These are phyloP conservation scores for Crax fasciolata DNA, from an alignment of 2,797 vertebrate genomes.

Conservation along the genomic window DNA sequence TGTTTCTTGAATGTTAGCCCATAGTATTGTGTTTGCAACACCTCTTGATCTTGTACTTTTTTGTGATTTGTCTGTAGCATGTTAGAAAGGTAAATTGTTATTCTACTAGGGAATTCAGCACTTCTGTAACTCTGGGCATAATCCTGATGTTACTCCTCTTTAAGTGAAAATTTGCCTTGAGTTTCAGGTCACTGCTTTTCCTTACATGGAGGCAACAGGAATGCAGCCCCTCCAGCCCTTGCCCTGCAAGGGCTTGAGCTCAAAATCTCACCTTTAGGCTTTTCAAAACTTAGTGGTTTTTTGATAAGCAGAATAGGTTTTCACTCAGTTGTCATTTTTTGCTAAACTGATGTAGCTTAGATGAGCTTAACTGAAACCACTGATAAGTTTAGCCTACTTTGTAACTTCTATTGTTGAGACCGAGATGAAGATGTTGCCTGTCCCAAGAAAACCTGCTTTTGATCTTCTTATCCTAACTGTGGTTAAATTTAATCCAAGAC, in stretches of 20 bases:
- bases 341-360: background rate
- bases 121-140: background rate
- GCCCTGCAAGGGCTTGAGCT: background rate
- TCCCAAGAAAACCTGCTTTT: background rate
- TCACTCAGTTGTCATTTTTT: background rate
- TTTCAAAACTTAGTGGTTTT: background rate
- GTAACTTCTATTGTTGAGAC: background rate
- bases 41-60: background rate
- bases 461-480: background rate
- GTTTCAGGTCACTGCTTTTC: constrained; percentile 60
- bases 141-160: background rate
- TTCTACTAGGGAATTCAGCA: constrained; percentile 5
- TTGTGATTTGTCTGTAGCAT: background rate
- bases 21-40: background rate
- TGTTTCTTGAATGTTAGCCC: background rate
- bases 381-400: background rate
- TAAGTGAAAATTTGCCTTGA: constrained; percentile 27
- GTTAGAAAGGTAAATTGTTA: background rate
- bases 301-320: background rate
- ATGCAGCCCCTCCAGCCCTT: background rate
- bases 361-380: background rate
- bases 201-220: constrained; percentile 6
- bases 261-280: constrained; percentile 38
- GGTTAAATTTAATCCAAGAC: background rate
- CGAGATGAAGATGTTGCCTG: background rate